Evolutionary conservation across 2,113 vertebrate species (phyloP), one percentile per base, ranked within the genome.

Genomic region (Scomber colias): DNA sequence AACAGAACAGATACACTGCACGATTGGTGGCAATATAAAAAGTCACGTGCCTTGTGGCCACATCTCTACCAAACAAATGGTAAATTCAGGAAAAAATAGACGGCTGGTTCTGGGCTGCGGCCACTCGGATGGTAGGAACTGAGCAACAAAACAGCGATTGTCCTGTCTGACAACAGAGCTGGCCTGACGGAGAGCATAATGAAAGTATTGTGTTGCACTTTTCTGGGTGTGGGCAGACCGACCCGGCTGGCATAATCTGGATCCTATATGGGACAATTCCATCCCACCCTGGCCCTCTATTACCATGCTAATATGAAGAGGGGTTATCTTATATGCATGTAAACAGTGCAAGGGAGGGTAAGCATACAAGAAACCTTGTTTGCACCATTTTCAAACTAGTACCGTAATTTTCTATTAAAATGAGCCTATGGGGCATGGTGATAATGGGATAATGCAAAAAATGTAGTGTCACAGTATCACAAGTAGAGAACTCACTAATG

Each of bases 111-210:
- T 86, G 76, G 87, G 85, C 75, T 71, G 69, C 54, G 64, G 77
- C 53, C 13, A 75, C 44, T 75, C 44, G 64, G 81, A 82, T 55
- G 71, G 83, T 73, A 85, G 90, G 77, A 92, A 90, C 92, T 15
- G 49, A 77, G 10, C 87, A 87, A 91, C 87, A 93, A 89, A 92
- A 93, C 93, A 87, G 77, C 49, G 84, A 92, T 89, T 93, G 93
- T 94, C 80, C 88, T 55, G 81, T 67, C 31, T 71, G 81, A 91
- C 92, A 93, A 92, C 94, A 93, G 86, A 72, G 77, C 71, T 15
- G 78, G 86, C 75, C 82, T 83, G 83, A 87, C 81, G 77, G 73
- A 76, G 76, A 81, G 84, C 61, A 95, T 84, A 95, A 95, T 94
- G 83, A 48, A 60, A 77, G 92, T 70, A 92, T 91, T 95, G 94